phyloP scores from a whole-genome alignment of 2,797 vertebrate species.

The Orientallactaga sibirica region DNA sequence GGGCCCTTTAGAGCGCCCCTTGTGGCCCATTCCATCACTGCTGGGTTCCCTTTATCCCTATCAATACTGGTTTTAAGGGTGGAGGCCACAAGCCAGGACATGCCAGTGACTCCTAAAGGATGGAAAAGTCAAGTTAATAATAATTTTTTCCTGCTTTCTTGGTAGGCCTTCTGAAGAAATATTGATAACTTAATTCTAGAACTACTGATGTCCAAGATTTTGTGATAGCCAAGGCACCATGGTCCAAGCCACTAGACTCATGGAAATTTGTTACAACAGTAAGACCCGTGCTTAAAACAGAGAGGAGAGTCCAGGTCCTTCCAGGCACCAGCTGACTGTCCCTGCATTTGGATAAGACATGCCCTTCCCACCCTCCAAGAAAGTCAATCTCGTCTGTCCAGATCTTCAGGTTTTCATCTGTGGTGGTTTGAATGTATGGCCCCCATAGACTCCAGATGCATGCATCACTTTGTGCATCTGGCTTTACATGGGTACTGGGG shows the following conservation, averaged over 20 bases:
- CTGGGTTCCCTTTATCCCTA: too few relatives aligned
- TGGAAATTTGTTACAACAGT: neutral
- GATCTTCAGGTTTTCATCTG: neutral
- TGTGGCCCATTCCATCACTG: too few relatives aligned
- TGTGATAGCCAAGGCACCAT: fast-evolving
- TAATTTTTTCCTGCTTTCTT: neutral
- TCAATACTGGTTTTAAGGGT: too few relatives aligned
- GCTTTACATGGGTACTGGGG: too few relatives aligned
- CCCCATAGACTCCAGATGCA: too few relatives aligned
- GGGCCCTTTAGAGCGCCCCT: too few relatives aligned
- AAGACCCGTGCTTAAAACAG: neutral
- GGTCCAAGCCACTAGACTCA: too few relatives aligned
- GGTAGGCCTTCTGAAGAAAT: neutral
- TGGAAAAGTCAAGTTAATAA: neutral
- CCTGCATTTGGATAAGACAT: neutral
- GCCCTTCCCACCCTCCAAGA: neutral
- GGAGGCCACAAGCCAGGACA: too few relatives aligned
- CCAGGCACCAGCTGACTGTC: fast-evolving
- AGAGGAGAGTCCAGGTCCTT: neutral
- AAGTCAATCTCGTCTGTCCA: neutral
- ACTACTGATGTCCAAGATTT: too few relatives aligned
- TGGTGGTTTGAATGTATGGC: too few relatives aligned
- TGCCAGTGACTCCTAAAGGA: neutral
- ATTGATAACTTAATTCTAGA: neutral
- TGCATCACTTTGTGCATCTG: too few relatives aligned